Base-by-base conservation (phyloP, 2,888 invertebrate species). In the Hybos culiciformis region DNA sequence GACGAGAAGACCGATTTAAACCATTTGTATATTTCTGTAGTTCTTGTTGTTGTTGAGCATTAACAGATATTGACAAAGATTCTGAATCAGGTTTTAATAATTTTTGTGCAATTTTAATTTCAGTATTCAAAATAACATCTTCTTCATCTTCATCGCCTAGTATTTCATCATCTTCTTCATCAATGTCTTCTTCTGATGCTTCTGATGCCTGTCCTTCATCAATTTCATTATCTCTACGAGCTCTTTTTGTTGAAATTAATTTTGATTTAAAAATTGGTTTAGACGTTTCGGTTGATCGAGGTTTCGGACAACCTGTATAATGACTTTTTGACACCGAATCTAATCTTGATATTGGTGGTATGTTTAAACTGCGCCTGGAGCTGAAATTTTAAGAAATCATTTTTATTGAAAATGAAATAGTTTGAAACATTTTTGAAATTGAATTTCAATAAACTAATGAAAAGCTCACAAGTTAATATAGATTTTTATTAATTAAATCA, bases 291-390 rank as follows among this genome's bases (percentile, higher is more conserved):
- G 12, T 8, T 5, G 5, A 11, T 6, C 2, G 18, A 14, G 12
- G 8, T n/a, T n/a, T n/a, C n/a, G n/a, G n/a, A n/a, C n/a, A 15
- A 24, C 11, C 19, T 9, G 8, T 19, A 5, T 12, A 24, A 23
- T 12, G 23, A 8, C 11, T 15, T 5, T 17, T 26, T 12, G 11
- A 32, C 15, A 15, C 11, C 5, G n/a, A n/a, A 19, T 20, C 9
- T 37, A 42, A 42, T 34, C n/a, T 24, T 20, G 15, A 17, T 39
- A 54, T 51, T 40, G 56, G 46, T 34, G 56, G 57, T 47, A 63
- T 58, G 49, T 62, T 62, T 41, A 63, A 48, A 34, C 53, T 56
- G 23, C 62, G 61, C 9, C 63, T 56, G 19, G 58, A 56, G 46
- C 64, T 65, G 32, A 29, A 46, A 29, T 19, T 23, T 8, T 17